phyloP scores from a whole-genome alignment of 2,888 invertebrate genomes.

The Podabrus alpinus region DNA sequence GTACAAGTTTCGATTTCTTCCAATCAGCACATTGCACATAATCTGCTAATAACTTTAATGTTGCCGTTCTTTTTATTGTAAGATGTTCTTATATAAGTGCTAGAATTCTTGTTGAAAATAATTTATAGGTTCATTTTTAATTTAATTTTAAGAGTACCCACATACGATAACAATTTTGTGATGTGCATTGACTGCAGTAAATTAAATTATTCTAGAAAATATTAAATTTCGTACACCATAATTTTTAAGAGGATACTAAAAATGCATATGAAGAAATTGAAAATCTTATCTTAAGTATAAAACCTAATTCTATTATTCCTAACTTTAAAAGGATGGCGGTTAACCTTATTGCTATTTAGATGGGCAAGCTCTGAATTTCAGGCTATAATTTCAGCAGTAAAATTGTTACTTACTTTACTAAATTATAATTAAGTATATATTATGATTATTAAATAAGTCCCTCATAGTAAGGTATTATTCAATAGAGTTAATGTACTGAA shows the following conservation, averaged over 20 bases:
- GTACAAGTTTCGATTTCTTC: background rate
- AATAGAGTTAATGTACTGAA: background rate
- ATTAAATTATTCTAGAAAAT: background rate
- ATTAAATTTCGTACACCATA: background rate
- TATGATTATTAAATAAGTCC: background rate
- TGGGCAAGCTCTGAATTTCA: background rate
- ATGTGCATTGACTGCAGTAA: background rate
- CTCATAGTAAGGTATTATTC: background rate
- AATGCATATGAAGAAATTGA: background rate
- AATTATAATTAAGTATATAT: background rate
- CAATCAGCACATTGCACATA: background rate
- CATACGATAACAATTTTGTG: background rate
- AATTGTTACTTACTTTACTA: background rate
- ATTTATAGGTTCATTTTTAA: background rate
- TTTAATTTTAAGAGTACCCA: background rate
- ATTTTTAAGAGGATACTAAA: background rate
- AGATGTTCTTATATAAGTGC: background rate
- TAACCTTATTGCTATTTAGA: background rate
- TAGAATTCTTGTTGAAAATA: background rate
- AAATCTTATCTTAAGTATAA: background rate
- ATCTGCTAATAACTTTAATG: background rate
- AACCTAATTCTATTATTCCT: background rate
- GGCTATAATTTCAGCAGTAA: background rate
- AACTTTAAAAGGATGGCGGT: background rate
- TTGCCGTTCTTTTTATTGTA: background rate